Percentiles rank a stretch among this genome's conserved stretches.
Conservation (phyloP, 2,888 invertebrate species). For the Phyllotreta striolata region DNA sequence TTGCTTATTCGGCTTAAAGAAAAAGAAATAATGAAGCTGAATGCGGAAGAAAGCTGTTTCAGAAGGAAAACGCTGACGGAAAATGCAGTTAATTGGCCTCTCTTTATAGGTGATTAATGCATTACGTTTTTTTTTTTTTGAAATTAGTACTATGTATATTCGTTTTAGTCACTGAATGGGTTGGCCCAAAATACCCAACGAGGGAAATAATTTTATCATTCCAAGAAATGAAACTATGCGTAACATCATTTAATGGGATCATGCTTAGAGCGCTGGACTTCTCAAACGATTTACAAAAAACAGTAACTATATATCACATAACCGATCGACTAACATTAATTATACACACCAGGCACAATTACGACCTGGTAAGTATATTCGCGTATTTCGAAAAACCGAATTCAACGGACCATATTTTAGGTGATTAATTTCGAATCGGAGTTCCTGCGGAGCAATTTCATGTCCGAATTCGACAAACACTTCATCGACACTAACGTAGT, state of each 20-base stretch:
- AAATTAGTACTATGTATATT: slow-evolving; percentile 17
- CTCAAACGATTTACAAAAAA: slow-evolving; percentile 37
- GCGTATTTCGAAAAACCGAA: too few species aligned
- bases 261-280: slow-evolving; percentile 61
- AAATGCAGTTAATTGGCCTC: slow-evolving; percentile 43
- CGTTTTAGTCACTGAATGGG: slow-evolving; percentile 57
- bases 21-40: slow-evolving; percentile 27
- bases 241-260: slow-evolving; percentile 58
- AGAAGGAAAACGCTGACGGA: slow-evolving; percentile 45
- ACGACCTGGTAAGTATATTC: slow-evolving; percentile 62
- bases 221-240: slow-evolving; percentile 57
- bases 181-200: slow-evolving; percentile 53
- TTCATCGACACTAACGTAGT: slow-evolving; percentile 48
- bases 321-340: slow-evolving; percentile 58
- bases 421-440: slow-evolving; percentile 62
- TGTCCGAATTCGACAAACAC: slow-evolving; percentile 58
- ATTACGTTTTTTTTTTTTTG: slow-evolving; percentile 5
- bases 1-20: slow-evolving; percentile 46
- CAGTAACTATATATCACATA: slow-evolving; percentile 55
- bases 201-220: slow-evolving; percentile 59
- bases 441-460: slow-evolving; percentile 58
- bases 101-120: slow-evolving; percentile 46
- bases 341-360: slow-evolving; percentile 62
- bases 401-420: slow-evolving; percentile 47
- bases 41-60: slow-evolving; percentile 34